Evolutionary conservation across 2,113 vertebrate genomes (phyloP).

Genomic region (Cricetomys ansorgei): DNA sequence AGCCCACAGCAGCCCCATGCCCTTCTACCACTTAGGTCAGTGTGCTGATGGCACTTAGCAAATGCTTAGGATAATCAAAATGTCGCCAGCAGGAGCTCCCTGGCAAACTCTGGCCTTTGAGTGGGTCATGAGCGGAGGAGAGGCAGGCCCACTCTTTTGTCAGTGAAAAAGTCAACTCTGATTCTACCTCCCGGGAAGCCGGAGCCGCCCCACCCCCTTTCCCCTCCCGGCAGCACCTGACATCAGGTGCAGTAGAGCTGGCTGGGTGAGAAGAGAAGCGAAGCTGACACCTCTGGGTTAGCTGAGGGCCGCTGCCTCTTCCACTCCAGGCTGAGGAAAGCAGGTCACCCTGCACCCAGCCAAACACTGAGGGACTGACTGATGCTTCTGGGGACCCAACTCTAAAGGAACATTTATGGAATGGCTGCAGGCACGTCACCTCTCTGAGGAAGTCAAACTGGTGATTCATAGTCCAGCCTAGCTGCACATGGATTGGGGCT

Average conservation of each 20-base stretch:
- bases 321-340: not conserved
- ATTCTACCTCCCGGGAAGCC: conserved; percentile 51
- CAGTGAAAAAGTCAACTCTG: conserved; percentile 42
- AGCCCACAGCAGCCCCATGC: not conserved
- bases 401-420: not conserved
- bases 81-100: not conserved
- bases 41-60: not conserved
- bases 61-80: not conserved
- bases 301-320: not conserved
- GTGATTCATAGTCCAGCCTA: not conserved
- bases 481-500: not conserved
- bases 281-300: not conserved
- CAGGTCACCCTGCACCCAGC: conserved; percentile 36
- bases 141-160: conserved; percentile 12
- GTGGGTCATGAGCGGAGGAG: not conserved
- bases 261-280: conserved; percentile 52
- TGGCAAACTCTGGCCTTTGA: not conserved
- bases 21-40: not conserved
- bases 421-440: not conserved
- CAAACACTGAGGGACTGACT: not conserved
- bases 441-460: not conserved
- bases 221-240: conserved; percentile 30
- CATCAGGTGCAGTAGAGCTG: not conserved
- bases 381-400: not conserved
- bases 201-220: no score